Percentiles rank a stretch among this genome's conserved stretches.
Conservation (phyloP, 2,797 vertebrate genomes). For the Rhinatrema bivittatum region DNA sequence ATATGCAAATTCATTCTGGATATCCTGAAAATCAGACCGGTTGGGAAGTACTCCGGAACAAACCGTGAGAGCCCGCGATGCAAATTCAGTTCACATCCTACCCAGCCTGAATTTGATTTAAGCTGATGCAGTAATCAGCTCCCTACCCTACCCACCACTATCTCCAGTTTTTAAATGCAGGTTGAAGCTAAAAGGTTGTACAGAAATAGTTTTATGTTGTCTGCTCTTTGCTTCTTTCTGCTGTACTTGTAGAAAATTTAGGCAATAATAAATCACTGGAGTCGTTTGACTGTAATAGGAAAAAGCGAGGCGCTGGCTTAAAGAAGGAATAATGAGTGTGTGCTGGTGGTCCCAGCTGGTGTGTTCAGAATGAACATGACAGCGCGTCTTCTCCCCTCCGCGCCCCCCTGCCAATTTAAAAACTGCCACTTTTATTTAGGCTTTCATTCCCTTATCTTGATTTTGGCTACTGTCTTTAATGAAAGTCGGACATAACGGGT, state of each 20-base stretch:
- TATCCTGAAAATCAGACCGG: too few species aligned
- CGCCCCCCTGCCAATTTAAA: conserved; percentile 1
- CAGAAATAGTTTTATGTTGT: conserved; percentile 2
- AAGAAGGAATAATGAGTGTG: not conserved
- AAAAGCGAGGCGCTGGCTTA: conserved; percentile 5
- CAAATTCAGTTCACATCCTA: too few species aligned
- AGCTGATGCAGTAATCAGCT: too few species aligned
- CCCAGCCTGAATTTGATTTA: too few species aligned
- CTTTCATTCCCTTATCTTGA: conserved; percentile 4
- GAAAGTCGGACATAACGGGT: not conserved
- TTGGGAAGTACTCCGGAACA: too few species aligned
- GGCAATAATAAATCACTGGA: conserved; percentile 19
- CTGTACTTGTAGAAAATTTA: conserved; percentile 9
- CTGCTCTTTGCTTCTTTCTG: not conserved
- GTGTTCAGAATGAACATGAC: not conserved
- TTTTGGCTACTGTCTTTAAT: not conserved
- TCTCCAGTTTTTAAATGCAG: too few species aligned
- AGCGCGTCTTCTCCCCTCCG: conserved; percentile 8
- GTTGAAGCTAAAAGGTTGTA: not conserved
- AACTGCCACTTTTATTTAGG: not conserved
- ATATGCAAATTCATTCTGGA: too few species aligned
- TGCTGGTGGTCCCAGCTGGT: not conserved
- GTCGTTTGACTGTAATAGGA: conserved; percentile 1
- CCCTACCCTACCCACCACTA: too few species aligned
- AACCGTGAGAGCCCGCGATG: too few species aligned